Evolutionary conservation across 1,140 invertebrate species (phyloP).

Genomic region (Dreissena polymorpha): DNA sequence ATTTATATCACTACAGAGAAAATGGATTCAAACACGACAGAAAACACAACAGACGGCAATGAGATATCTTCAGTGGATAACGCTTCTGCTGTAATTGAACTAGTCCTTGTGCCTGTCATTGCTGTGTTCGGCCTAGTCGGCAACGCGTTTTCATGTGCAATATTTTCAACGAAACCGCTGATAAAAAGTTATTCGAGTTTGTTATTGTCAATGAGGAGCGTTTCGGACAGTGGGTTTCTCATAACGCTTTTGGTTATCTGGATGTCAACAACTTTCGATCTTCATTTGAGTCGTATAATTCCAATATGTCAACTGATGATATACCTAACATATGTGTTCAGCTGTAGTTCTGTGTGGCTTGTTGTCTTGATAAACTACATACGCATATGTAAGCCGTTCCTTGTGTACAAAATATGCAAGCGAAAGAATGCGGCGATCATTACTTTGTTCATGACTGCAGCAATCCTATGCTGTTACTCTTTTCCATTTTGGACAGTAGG

Average conservation of each 20-base stretch:
- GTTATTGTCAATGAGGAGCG: conserved; percentile 64
- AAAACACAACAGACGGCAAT: no score
- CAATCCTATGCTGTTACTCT: conserved; percentile 66
- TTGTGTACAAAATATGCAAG: conserved; percentile 68
- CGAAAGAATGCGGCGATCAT: conserved; percentile 62
- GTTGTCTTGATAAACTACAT: conserved; percentile 74
- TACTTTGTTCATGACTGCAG: conserved; percentile 56
- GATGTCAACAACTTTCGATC: conserved; percentile 79
- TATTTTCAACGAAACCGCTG: conserved; percentile 59
- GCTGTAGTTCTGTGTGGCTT: conserved; percentile 78
- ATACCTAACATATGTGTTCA: conserved; percentile 73
- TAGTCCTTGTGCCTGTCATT: conserved; percentile 54
- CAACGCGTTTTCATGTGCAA: conserved; percentile 55
- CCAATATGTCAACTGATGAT: conserved; percentile 74
- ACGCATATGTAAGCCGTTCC: conserved; percentile 71
- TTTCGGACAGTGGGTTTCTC: conserved; percentile 64
- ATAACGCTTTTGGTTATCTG: conserved; percentile 77
- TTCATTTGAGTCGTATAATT: conserved; percentile 69
- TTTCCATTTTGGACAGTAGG: conserved; percentile 68
- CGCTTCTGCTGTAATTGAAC: background rate
- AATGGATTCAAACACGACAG: no score
- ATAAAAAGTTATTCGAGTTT: conserved; percentile 62
- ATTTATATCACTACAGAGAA: no score
- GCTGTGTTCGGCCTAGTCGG: conserved; percentile 61
- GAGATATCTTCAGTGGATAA: no score